Percentiles rank a stretch among this genome's conserved stretches.
These are phyloP conservation scores for Latheticus oryzae DNA, from an alignment of 2,888 invertebrate species.

Conservation along the genomic window DNA sequence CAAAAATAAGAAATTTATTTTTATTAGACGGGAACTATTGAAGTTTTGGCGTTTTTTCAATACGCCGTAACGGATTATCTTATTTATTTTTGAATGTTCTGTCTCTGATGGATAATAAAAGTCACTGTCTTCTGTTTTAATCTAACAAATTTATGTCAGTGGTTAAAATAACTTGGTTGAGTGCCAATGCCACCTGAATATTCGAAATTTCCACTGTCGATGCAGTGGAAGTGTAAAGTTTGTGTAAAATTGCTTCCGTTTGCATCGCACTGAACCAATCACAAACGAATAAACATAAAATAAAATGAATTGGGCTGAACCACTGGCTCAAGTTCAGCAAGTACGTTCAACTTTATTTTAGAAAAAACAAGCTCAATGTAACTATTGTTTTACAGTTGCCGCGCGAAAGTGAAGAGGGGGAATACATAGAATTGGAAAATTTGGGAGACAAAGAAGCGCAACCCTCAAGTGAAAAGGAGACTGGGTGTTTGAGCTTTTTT, in stretches of 20 bases:
- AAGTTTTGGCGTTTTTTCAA: constrained; percentile 22
- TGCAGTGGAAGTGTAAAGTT: constrained; percentile 40
- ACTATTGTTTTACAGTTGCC: constrained; percentile 7
- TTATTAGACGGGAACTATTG: constrained; percentile 5
- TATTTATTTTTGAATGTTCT: constrained; percentile 2
- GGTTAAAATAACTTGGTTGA: constrained; percentile 56
- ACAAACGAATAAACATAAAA: constrained; percentile 28
- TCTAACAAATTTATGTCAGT: constrained; percentile 26
- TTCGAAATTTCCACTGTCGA: constrained; percentile 47
- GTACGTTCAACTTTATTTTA: constrained; percentile 11
- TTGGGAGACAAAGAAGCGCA: constrained; percentile 5
- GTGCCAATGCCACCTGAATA: constrained; percentile 56
- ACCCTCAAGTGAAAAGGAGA: constrained; percentile 14
- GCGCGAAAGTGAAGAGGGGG: constrained; percentile 3
- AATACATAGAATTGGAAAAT: constrained; percentile 6
- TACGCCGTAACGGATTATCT: constrained; percentile 20
- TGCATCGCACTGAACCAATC: constrained; percentile 35
- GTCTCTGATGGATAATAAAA: constrained; percentile 20
- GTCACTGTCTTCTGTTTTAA: constrained; percentile 24
- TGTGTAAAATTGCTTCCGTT: constrained; percentile 38
- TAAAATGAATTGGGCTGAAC: constrained; percentile 39
- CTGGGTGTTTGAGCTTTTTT: constrained; percentile 40
- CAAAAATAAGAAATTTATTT: constrained; percentile 26
- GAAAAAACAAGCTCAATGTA: not conserved
- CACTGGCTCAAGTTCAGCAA: constrained; percentile 29